Evolutionary conservation across 2,113 vertebrate genomes (phyloP).

Genomic region (Dinomys branickii): DNA sequence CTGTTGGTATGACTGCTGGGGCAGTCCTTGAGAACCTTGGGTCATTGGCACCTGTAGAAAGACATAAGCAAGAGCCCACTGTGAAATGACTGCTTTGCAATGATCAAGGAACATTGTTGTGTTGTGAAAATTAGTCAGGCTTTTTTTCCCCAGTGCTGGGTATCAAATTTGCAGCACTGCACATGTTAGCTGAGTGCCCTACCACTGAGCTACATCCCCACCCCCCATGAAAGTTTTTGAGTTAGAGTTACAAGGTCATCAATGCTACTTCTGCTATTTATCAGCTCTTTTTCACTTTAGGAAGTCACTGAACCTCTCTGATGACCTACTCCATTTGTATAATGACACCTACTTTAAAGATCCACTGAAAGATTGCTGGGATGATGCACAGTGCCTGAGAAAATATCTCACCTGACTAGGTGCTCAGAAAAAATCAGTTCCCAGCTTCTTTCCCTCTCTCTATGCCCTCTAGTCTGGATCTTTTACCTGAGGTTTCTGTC

Average conservation of each 20-base stretch:
- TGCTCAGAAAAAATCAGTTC: not conserved
- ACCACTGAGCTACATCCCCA: not conserved
- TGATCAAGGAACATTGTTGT: rapidly evolving
- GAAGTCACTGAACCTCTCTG: not conserved
- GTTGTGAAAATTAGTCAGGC: not conserved
- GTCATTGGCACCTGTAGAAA: conserved; percentile 89
- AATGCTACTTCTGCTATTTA: not conserved
- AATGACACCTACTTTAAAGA: not conserved
- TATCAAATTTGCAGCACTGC: not conserved
- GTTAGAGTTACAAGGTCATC: not conserved
- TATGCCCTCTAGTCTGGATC: not conserved
- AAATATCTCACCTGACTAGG: not conserved
- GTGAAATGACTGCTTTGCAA: not conserved
- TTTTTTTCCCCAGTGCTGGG: not conserved
- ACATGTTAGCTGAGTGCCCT: not conserved
- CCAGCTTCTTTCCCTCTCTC: not conserved
- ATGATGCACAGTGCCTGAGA: not conserved
- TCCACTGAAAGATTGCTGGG: not conserved
- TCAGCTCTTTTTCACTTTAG: not conserved
- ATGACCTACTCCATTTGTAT: not conserved
- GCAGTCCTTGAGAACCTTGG: conserved; percentile 90
- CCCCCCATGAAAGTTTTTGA: too few species aligned
- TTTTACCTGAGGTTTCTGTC: not conserved
- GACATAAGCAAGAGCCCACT: not conserved
- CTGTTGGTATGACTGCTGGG: conserved; percentile 92